Evolutionary conservation across 35 echinoderm and acorn worm species (phyloP).

Genomic region (Lytechinus variegatus): DNA sequence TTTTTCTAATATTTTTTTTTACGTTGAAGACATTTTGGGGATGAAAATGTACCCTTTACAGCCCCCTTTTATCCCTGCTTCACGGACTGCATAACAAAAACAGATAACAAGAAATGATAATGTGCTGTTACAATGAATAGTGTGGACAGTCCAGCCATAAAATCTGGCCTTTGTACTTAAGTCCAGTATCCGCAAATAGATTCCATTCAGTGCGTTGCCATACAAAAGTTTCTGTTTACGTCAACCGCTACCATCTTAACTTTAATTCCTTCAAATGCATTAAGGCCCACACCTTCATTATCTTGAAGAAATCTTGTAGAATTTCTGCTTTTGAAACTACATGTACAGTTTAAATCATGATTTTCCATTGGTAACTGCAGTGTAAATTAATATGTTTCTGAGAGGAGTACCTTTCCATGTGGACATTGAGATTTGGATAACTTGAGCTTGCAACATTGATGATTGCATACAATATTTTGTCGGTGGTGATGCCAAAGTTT

Average conservation of each 20-base stretch:
- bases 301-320: background rate
- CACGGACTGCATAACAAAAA: background rate
- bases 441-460: background rate
- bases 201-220: constrained; percentile 17
- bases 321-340: background rate
- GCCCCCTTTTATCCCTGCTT: background rate
- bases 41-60: too few relatives aligned
- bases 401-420: background rate
- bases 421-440: background rate
- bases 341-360: background rate
- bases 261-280: background rate
- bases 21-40: background rate
- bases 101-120: background rate
- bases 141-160: background rate
- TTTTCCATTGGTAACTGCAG: background rate
- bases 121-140: background rate
- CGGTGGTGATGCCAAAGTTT: background rate
- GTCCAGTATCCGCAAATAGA: constrained; percentile 8
- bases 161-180: background rate
- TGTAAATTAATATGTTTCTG: background rate
- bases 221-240: background rate
- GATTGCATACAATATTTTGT: background rate
- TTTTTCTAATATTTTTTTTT: background rate
- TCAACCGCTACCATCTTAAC: background rate
- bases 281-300: background rate